A percentile compares a stretch with the other conserved stretches of the same genome.
Evolutionary conservation across 2,113 vertebrate species (phyloP).

Genomic region (Isichthys henryi): DNA sequence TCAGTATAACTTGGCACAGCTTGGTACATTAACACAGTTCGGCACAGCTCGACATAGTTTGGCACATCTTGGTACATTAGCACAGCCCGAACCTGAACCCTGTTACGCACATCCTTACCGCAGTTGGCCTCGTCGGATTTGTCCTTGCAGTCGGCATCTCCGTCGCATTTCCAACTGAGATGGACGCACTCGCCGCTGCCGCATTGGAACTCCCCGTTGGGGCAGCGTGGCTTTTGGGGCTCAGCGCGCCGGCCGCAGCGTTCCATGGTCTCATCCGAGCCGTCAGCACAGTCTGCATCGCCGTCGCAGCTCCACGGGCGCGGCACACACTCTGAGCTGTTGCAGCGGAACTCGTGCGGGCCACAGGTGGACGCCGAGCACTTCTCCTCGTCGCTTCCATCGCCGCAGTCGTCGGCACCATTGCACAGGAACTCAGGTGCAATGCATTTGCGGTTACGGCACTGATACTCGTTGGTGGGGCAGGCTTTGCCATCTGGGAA

Average conservation of each 20-base stretch:
- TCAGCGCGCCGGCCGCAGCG: slow-evolving; percentile 69
- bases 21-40: background rate
- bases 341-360: slow-evolving; percentile 87
- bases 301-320: slow-evolving; percentile 87
- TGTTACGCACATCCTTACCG: slow-evolving; percentile 64
- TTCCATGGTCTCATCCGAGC: slow-evolving; percentile 77
- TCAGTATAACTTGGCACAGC: background rate
- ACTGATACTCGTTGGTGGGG: slow-evolving; percentile 81
- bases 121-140: slow-evolving; percentile 89
- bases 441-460: slow-evolving; percentile 80
- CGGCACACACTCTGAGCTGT: slow-evolving; percentile 80
- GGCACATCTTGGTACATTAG: background rate
- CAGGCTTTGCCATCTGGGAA: slow-evolving; percentile 65
- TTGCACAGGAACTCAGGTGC: slow-evolving; percentile 81
- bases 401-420: slow-evolving; percentile 81
- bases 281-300: slow-evolving; percentile 84
- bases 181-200: slow-evolving; percentile 84
- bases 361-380: slow-evolving; percentile 76
- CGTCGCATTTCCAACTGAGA: slow-evolving; percentile 92
- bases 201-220: slow-evolving; percentile 77
- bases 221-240: slow-evolving; percentile 66
- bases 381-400: slow-evolving; percentile 81
- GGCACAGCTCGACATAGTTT: background rate
- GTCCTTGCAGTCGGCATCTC: slow-evolving; percentile 94
- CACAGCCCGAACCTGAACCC: background rate